A percentile compares a stretch with the other conserved stretches of the same genome.
Conservation (phyloP, 37 sponge, comb jelly and placozoan species). For the Diacarnus erythraeanus region DNA sequence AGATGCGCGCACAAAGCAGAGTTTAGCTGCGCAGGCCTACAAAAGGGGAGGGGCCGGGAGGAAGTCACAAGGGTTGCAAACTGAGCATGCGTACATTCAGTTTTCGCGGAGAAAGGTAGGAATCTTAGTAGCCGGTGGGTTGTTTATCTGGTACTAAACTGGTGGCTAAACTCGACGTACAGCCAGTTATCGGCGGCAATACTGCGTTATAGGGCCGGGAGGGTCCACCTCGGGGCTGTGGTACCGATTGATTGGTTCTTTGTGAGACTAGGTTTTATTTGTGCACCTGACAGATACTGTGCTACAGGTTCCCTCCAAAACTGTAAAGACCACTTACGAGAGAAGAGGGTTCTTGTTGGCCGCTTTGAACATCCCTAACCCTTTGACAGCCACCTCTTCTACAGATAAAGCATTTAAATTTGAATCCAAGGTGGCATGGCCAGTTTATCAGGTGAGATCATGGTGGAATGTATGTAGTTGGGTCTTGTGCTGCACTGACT, state of each 20-base stretch:
- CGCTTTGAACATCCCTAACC: background rate
- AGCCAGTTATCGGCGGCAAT: background rate
- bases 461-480: background rate
- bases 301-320: conserved; percentile 23
- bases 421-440: background rate
- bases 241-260: too few species aligned
- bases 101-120: conserved; percentile 81
- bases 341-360: background rate
- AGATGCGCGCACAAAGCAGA: too few species aligned
- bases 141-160: conserved; percentile 16
- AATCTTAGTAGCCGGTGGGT: background rate
- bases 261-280: background rate
- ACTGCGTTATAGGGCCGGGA: background rate
- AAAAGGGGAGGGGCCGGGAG: too few species aligned
- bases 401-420: background rate
- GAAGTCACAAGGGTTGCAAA: background rate
- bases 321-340: background rate
- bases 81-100: conserved; percentile 62
- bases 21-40: too few species aligned
- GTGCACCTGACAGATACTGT: background rate
- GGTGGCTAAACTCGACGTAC: background rate
- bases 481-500: too few species aligned
- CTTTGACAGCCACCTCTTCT: background rate
- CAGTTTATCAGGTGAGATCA: background rate
- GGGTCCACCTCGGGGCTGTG: background rate